Evolutionary conservation across 2,797 vertebrate genomes (phyloP).

Genomic region (Neomorphus geoffroyi): DNA sequence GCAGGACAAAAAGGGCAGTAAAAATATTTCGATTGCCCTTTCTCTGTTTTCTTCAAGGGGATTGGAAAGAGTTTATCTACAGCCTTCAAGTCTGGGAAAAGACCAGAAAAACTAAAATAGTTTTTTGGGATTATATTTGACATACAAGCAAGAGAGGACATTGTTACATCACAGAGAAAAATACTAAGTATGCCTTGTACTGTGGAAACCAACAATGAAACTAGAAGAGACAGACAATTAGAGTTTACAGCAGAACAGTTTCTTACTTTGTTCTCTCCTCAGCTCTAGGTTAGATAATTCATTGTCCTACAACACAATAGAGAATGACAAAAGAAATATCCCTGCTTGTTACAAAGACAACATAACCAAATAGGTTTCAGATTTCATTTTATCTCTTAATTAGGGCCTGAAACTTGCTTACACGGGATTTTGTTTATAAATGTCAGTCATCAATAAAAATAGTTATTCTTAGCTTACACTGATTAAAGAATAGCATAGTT

Average conservation of each 20-base stretch:
- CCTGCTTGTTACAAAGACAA: background rate
- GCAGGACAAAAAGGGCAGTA: background rate
- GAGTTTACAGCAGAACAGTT: background rate
- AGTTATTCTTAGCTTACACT: background rate
- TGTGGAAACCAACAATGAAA: background rate
- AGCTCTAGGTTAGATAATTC: background rate
- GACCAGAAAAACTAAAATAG: background rate
- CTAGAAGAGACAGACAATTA: background rate
- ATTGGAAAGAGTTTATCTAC: background rate
- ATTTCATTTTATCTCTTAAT: background rate
- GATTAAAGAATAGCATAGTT: background rate
- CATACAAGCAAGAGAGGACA: background rate
- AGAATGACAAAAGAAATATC: background rate
- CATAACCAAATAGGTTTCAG: background rate
- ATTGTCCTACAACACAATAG: background rate
- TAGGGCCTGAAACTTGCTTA: background rate
- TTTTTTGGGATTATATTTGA: background rate
- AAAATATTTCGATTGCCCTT: background rate
- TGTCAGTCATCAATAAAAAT: background rate
- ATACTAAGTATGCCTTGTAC: background rate
- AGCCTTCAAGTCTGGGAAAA: background rate
- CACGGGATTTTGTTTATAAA: background rate
- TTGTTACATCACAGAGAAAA: background rate
- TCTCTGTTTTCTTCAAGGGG: background rate
- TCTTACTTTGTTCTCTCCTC: background rate